phyloP scores from a whole-genome alignment of 2,797 vertebrate species.

The Dryobates pubescens region DNA sequence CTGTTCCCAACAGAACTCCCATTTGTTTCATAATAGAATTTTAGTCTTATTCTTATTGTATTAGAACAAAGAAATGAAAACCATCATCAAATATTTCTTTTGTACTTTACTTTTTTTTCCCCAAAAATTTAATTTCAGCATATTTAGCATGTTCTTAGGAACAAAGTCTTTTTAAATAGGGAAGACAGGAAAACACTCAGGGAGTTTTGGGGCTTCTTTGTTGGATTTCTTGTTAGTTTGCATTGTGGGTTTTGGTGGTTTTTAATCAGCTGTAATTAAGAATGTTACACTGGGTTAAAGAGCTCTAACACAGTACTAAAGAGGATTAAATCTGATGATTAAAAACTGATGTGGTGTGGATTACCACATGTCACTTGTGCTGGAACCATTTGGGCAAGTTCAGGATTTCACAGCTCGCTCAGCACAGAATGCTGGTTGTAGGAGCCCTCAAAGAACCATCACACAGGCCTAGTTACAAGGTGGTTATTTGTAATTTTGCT shows the following conservation, averaged over 20 bases:
- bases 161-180: neutral
- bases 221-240: neutral
- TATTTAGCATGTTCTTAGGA: neutral
- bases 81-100: neutral
- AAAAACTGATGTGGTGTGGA: neutral
- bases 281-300: neutral
- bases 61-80: neutral
- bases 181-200: neutral
- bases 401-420: neutral
- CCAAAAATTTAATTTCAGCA: neutral
- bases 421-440: neutral
- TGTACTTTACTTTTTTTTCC: neutral
- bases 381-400: neutral
- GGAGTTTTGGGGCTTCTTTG: neutral
- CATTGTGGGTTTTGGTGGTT: too few relatives aligned
- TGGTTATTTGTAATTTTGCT: slow-evolving; percentile 74
- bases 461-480: slow-evolving; percentile 57
- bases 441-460: slow-evolving; percentile 45
- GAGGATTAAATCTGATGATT: neutral
- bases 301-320: neutral
- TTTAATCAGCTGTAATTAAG: neutral
- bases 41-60: neutral
- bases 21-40: neutral
- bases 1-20: neutral
- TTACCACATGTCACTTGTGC: neutral